Evolutionary conservation across 2,797 vertebrate genomes (phyloP).

Genomic region (Manis javanica): DNA sequence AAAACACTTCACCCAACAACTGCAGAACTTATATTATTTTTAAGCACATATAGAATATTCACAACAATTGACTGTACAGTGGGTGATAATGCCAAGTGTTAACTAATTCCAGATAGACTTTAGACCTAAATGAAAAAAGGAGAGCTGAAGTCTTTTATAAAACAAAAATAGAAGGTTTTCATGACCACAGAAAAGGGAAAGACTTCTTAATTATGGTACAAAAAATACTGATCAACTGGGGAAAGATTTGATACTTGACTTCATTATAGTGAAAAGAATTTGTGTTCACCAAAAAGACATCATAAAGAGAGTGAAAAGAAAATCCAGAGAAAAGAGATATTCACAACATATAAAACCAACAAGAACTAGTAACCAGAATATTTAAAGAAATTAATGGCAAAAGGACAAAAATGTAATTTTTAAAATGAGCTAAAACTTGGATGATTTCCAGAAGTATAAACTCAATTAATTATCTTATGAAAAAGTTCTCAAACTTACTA

Average conservation of each 20-base stretch:
- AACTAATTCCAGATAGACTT: not conserved
- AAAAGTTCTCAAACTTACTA: not conserved
- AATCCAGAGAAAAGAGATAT: not conserved
- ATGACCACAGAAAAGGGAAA: not conserved
- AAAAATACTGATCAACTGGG: not conserved
- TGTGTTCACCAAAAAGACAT: not conserved
- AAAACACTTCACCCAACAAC: not conserved
- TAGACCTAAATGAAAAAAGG: not conserved
- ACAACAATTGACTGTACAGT: not conserved
- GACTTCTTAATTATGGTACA: not conserved
- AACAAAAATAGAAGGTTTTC: not conserved
- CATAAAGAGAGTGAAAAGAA: not conserved
- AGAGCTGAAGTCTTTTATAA: not conserved
- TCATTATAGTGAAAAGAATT: not conserved
- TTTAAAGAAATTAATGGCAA: not conserved
- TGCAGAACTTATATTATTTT: not conserved
- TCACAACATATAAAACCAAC: not conserved
- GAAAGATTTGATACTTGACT: not conserved
- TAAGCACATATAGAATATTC: not conserved
- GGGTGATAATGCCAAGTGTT: not conserved
- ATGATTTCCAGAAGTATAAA: not conserved
- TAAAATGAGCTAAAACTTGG: not conserved
- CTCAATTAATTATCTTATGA: not conserved
- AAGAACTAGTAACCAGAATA: not conserved
- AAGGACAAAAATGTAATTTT: not conserved